A percentile compares a stretch with the other conserved stretches of the same genome.
Conservation (phyloP, 2,888 invertebrate species). For the Pollenia angustigena region DNA sequence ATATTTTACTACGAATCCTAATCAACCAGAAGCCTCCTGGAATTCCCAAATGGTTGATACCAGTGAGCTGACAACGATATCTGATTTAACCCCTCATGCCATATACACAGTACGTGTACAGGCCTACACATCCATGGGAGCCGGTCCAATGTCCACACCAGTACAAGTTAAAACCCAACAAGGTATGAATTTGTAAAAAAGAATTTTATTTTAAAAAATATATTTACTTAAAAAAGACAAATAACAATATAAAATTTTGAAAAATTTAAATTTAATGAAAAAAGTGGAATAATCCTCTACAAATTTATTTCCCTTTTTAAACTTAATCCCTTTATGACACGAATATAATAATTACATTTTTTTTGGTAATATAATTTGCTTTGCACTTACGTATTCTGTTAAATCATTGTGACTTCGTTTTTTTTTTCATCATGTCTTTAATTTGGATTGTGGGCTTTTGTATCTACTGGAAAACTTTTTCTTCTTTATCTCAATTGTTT, state of each 20-base stretch:
- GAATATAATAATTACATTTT: too few species aligned
- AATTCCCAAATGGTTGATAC: constrained; percentile 96
- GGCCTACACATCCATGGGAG: constrained; percentile 96
- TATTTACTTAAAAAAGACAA: constrained; percentile 2
- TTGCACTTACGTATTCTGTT: not conserved
- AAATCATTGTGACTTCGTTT: constrained; percentile 16
- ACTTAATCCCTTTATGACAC: too few species aligned
- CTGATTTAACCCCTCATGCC: constrained; percentile 94
- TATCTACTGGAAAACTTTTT: constrained; percentile 10
- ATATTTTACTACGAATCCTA: constrained; percentile 96
- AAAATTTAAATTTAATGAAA: too few species aligned
- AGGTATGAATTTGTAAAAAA: constrained; percentile 86
- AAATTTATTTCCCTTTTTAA: too few species aligned
- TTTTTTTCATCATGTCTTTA: not conserved
- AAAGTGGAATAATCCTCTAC: too few species aligned
- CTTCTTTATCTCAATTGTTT: not conserved
- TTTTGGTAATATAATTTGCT: not conserved
- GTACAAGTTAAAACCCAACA: constrained; percentile 99
- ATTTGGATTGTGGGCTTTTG: not conserved
- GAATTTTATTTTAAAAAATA: not conserved
- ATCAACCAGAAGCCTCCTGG: constrained; percentile 95
- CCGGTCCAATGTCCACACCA: constrained; percentile 97
- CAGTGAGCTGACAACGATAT: constrained; percentile 95
- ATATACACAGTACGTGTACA: constrained; percentile 98
- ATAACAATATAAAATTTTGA: constrained; percentile 9